Conservation (phyloP, 2,797 vertebrate genomes). For the Tokudaia muenninki region DNA sequence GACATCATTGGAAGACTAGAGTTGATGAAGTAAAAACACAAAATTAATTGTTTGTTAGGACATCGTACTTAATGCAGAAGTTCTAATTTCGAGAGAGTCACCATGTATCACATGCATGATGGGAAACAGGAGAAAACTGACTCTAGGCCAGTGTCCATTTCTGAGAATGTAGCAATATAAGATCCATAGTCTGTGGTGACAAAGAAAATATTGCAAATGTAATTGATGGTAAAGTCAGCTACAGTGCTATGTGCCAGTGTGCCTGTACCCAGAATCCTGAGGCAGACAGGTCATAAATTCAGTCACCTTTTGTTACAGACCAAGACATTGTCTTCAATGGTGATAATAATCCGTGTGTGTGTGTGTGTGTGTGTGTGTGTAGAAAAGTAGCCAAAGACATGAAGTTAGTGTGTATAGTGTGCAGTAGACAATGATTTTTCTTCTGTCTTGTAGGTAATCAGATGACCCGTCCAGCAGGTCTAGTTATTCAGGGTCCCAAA, state of each 20-base stretch:
- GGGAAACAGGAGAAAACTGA: not conserved
- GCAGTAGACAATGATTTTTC: not conserved
- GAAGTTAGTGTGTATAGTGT: not conserved
- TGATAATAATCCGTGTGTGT: not conserved
- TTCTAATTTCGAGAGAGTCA: not conserved
- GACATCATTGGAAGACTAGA: not conserved
- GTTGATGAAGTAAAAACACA: conserved; percentile 1
- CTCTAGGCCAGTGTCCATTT: not conserved
- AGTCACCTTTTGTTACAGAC: not conserved
- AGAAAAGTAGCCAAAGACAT: not conserved
- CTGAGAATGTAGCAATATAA: not conserved
- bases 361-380: not conserved
- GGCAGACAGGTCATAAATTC: not conserved
- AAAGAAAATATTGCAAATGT: not conserved
- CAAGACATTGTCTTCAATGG: not conserved
- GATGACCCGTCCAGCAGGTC: no score
- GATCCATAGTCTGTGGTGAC: not conserved
- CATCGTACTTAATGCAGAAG: not conserved
- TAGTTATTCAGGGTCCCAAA: no score
- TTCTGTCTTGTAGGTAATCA: not conserved
- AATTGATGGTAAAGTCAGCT: not conserved
- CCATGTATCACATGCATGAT: not conserved
- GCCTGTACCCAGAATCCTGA: not conserved
- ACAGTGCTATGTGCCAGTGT: no score
- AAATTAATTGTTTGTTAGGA: not conserved